Evolutionary conservation across 2,113 vertebrate species (phyloP), one percentile per base, ranked within the genome.

Genomic region (Toxotes chatareus): DNA sequence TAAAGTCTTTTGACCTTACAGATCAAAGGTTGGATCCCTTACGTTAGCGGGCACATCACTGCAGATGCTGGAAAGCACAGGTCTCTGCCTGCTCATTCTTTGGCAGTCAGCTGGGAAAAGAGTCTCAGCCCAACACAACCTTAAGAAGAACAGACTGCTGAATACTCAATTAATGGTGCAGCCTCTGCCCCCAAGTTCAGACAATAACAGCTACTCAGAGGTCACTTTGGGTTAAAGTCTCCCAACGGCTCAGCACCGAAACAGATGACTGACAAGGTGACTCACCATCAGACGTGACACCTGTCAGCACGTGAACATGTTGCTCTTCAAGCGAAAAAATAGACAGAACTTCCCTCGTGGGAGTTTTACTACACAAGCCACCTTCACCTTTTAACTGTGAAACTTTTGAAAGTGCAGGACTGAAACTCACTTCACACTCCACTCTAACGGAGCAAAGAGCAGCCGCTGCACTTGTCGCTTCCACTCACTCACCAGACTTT

Each of bases 401-500:
- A 72, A 55, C 38, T 19, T 42, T 32, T n/a, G 1, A 61, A 80
- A 73, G 55, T 17, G n/a, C 42, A 80, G 42, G 44, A 40, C 59
- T 70, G 56, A 78, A 73, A 46, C 10, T 38, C 55, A n/a, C 65
- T 63, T 68, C 59, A 51, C 10, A 0, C 10, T 31, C 1, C 21
- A 19, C 53, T 55, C 19, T 59, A 81, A 0, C 34, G 56, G 23
- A 42, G 51, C 69, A 34, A 38, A 23, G 17, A n/a, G 68, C 19
- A 2, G 31, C 63, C 10, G 46, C 63, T 61, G 64, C 66, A 63
- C 32, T 74, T 76, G 65, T 64, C 81, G 14, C 66, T 65, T 75
- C 51, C 87, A 91, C 94, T 86, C 87, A 94, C 96, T 89, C 93
- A 96, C 95, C 96, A 16, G 91, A 89, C 76, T 92, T 90, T 84